phyloP scores from a whole-genome alignment of 2,797 vertebrate species.

The Silurus aristotelis region DNA sequence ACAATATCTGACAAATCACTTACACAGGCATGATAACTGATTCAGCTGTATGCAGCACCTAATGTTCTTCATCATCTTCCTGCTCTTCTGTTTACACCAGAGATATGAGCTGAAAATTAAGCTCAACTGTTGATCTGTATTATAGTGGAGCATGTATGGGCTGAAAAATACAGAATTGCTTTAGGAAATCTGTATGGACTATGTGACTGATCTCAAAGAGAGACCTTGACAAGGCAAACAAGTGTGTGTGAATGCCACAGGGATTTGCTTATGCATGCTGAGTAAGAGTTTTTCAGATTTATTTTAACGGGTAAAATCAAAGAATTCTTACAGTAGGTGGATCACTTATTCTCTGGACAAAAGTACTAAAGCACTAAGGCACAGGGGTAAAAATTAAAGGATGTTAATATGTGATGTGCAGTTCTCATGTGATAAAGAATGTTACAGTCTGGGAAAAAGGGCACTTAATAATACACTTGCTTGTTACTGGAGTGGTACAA shows the following conservation, averaged over 20 bases:
- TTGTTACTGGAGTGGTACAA: background rate
- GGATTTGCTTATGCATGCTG: background rate
- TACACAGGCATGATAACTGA: background rate
- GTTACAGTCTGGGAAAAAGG: background rate
- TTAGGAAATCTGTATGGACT: background rate
- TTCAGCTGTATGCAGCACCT: background rate
- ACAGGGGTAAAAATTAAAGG: too few species aligned
- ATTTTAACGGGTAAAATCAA: background rate
- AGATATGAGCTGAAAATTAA: background rate
- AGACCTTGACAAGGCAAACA: background rate
- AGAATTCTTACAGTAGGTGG: background rate
- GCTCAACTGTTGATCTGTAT: background rate
- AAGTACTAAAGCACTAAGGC: background rate
- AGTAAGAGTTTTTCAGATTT: constrained; percentile 1
- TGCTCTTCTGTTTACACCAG: background rate
- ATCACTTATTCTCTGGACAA: background rate
- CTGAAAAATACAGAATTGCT: too few species aligned
- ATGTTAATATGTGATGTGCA: background rate
- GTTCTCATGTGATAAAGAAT: background rate
- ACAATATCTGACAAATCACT: background rate
- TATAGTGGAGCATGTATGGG: background rate
- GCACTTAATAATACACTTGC: background rate
- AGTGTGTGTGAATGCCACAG: background rate
- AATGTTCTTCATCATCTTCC: background rate
- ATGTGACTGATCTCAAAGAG: background rate